Base-by-base conservation (phyloP, 2,888 invertebrate genomes). In the Mesopsocus fuscifrons region DNA sequence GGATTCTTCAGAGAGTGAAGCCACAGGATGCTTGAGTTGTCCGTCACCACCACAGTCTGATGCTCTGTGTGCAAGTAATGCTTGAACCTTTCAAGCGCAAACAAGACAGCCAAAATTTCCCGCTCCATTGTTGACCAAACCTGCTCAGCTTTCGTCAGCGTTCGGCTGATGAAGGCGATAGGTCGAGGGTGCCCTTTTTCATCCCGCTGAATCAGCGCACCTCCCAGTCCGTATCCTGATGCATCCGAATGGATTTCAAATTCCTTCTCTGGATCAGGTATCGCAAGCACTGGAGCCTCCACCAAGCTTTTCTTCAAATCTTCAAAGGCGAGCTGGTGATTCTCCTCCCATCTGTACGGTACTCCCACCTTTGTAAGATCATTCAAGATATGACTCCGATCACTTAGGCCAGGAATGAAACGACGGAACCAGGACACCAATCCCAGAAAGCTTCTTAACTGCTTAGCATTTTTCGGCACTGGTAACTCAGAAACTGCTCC, bases 311-410 rank as follows among this genome's bases (percentile, higher is more conserved):
- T 8, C 20, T 41, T 41, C 9, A 41, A 30, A 1, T n/a, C 16
- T 2, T 40, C 32, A 18, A 45, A 45, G 2, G 45, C 44, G 3
- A 2, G 18, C 13, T 30, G 26, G n/a, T 38, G 38, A 11, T 45
- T 26, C 4, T 44, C 21, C 5, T 34, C 34, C 43, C 45, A 45
- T 2, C 11, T 4, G 20, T 23, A 45, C 5, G 32, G 11, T 5
- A 34, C 34, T 22, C 22, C 21, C 16, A 30, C 41, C 3, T 22
- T 13, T 9, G 20, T 15, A 8, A 44, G 41, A 8, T 20, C 31
- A 11, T 22, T 30, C 9, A 44, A 13, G 4, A 23, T 11, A n/a
- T 23, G 16, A 9, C 34, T 21, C 5, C 15, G 18, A 16, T 44
- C 30, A 8, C 34, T 17, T 3, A 22, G 23, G n/a, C 43, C 23